These are phyloP conservation scores for Dufourea novaeangliae DNA, from an alignment of 1,140 invertebrate species.

Conservation along the genomic window DNA sequence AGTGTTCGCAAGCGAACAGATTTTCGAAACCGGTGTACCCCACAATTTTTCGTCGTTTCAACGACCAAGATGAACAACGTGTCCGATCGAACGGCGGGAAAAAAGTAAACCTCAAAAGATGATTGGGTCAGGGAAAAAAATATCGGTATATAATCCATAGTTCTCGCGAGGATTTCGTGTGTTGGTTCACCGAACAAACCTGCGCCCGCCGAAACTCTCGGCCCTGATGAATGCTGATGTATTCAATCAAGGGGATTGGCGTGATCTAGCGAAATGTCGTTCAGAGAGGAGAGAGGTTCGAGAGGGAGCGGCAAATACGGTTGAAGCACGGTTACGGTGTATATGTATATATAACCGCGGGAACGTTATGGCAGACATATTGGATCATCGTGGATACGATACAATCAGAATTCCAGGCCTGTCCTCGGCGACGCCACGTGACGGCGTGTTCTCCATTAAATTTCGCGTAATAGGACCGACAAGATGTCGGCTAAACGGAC, in stretches of 20 bases:
- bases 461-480: constrained; percentile 69
- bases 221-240: constrained; percentile 67
- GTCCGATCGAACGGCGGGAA: not conserved
- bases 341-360: not conserved
- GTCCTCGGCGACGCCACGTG: constrained; percentile 60
- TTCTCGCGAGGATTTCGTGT: not conserved
- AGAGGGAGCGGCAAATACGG: constrained; percentile 47
- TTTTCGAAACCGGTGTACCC: not conserved
- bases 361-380: constrained; percentile 70
- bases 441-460: constrained; percentile 72
- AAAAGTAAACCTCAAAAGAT: not conserved
- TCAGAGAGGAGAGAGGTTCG: constrained; percentile 44
- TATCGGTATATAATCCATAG: too few relatives aligned
- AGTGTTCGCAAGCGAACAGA: not conserved
- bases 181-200: constrained; percentile 1
- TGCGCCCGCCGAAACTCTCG: not conserved
- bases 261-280: constrained; percentile 68
- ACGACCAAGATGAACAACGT: not conserved
- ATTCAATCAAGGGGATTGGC: constrained; percentile 69
- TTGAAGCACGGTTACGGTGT: constrained; percentile 8
- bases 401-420: constrained; percentile 74
- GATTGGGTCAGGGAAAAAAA: constrained; percentile 11
- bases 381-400: constrained; percentile 75
- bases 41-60: not conserved
- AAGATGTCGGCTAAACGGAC: constrained; percentile 63